Conservation (phyloP, 2,113 vertebrate genomes). For the Corythoichthys intestinalis region DNA sequence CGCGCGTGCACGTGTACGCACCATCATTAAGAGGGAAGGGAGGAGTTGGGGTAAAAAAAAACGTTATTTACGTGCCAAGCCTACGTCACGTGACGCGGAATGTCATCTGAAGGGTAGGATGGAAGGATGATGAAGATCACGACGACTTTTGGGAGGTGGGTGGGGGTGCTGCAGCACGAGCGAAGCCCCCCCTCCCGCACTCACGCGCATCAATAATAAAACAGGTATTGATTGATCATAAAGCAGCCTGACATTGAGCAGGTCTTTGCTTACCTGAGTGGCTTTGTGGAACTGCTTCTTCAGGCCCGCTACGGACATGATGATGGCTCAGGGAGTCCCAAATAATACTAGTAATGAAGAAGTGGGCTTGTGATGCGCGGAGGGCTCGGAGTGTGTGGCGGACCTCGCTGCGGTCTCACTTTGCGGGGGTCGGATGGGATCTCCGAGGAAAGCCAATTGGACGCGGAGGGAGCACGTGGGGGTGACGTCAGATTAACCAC, state of each 20-base stretch:
- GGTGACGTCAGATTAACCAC: not conserved
- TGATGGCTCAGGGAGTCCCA: conserved; percentile 1
- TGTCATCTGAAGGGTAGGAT: conserved; percentile 74
- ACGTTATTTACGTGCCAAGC: not conserved
- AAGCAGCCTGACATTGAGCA: not conserved
- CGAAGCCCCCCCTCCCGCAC: not conserved
- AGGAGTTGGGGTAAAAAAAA: not conserved
- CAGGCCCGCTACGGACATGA: conserved; percentile 83
- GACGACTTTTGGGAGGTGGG: conserved; percentile 17
- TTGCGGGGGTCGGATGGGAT: not conserved
- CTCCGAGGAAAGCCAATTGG: not conserved
- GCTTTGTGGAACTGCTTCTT: conserved; percentile 90
- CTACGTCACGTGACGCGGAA: conserved; percentile 40
- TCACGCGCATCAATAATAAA: not conserved
- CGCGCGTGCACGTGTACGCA: not conserved
- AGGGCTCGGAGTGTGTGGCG: not conserved
- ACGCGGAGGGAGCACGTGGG: not conserved
- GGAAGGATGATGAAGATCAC: conserved; percentile 1
- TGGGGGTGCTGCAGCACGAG: conserved; percentile 49
- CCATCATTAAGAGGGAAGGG: not conserved
- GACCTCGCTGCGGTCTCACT: not conserved
- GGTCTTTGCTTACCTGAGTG: conserved; percentile 80
- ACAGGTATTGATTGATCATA: not conserved
- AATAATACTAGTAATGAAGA: not conserved
- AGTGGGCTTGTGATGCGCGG: not conserved